Evolutionary conservation across 2,113 vertebrate genomes (phyloP).

Genomic region (Hucho hucho): DNA sequence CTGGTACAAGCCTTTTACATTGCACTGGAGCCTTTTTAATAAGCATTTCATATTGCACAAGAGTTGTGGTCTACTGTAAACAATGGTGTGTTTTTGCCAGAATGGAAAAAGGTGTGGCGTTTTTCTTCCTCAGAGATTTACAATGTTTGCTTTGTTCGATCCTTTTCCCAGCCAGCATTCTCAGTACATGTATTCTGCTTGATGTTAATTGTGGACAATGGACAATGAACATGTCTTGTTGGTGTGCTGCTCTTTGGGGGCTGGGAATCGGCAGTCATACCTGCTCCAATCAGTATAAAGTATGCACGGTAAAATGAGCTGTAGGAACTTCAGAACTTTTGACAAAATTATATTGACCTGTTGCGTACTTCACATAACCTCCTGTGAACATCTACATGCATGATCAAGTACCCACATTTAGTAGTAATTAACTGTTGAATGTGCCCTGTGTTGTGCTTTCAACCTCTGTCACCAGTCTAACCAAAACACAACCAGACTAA

Average conservation of each 20-base stretch:
- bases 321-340: no score
- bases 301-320: no score
- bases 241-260: not conserved
- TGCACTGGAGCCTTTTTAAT: no score
- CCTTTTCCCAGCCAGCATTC: not conserved
- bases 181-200: not conserved
- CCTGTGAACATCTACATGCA: no score
- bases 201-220: slow-evolving; percentile 9
- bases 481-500: not conserved
- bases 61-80: not conserved
- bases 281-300: not conserved
- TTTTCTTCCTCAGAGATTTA: not conserved
- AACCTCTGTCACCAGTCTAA: not conserved
- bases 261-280: not conserved
- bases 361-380: no score
- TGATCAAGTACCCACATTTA: no score
- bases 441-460: not conserved
- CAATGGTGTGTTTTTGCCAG: slow-evolving; percentile 7
- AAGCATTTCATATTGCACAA: not conserved
- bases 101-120: slow-evolving; percentile 5
- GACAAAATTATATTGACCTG: no score
- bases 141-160: slow-evolving; percentile 23
- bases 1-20: not conserved
- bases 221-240: slow-evolving; percentile 1
- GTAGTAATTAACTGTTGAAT: not conserved